These are phyloP conservation scores for Hippocampus abdominalis DNA, from an alignment of 2,113 vertebrate genomes.

Conservation along the genomic window DNA sequence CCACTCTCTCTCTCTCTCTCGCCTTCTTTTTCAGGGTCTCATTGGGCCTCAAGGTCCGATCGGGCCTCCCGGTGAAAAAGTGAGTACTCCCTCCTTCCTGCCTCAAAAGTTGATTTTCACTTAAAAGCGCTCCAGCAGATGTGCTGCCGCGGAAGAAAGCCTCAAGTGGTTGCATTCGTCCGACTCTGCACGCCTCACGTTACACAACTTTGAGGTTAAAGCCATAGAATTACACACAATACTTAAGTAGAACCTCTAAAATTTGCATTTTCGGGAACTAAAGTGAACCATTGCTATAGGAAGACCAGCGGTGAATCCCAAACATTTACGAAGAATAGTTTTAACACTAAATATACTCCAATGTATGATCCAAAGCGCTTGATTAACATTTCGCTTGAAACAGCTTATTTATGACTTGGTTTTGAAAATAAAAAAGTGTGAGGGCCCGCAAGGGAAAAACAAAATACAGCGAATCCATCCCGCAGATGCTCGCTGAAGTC, in stretches of 20 bases:
- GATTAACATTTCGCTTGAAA: too few species aligned
- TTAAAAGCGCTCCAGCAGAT: constrained; percentile 66
- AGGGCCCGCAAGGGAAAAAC: too few species aligned
- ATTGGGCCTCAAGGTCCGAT: constrained; percentile 96
- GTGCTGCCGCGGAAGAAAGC: constrained; percentile 32
- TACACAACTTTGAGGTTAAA: neutral
- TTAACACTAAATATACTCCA: too few species aligned
- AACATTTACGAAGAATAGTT: too few species aligned
- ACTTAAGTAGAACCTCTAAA: neutral
- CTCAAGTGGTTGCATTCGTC: neutral
- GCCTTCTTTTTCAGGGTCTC: constrained; percentile 80
- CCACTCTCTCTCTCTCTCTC: constrained; percentile 23
- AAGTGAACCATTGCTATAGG: neutral
- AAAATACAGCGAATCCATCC: neutral
- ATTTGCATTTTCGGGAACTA: neutral
- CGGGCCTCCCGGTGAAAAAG: constrained; percentile 96
- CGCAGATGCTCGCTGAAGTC: too few species aligned
- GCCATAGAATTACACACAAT: neutral
- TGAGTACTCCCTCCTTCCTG: constrained; percentile 68
- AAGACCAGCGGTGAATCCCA: too few species aligned
- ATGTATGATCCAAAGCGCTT: too few species aligned
- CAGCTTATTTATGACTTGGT: too few species aligned
- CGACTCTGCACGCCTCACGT: neutral
- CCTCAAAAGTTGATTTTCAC: constrained; percentile 44
- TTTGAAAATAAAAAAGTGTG: too few species aligned